Base-by-base conservation (phyloP, 2,888 invertebrate genomes). In the Ormyrus rosae region DNA sequence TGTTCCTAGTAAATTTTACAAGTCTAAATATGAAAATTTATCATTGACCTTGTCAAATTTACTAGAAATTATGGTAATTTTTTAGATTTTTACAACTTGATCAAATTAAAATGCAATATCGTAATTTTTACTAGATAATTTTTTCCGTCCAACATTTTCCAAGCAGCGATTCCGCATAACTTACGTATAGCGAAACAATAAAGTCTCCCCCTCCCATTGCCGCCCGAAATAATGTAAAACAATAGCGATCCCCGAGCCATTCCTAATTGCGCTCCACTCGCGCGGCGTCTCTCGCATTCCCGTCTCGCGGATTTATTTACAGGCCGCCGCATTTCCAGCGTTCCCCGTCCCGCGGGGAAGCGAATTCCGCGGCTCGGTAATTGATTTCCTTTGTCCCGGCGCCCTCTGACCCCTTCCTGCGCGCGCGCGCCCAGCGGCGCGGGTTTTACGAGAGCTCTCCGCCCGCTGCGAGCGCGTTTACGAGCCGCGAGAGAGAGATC, bases 301-400 rank as follows among this genome's bases (percentile, higher is more conserved):
- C 34, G 11, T 46, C 8, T 0, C 9, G 50, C 6, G 6, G 13
- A 63, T 63, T 9, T 63, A 34, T 34, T 6, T 65, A 46, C 9
- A 50, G 19, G 65, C 48, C 13, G 65, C 8, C 11, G 46, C 9
- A n/a, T n/a, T 6, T n/a, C 34, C 9, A 34, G 50, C 65, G 34
- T 67, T 50, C 11, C 13, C 48, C 8, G 60, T 8, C 5, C 50
- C 67, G 53, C 19, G 53, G 45, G 50, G 5, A 64, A 13, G n/a
- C 51, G 11, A 45, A 56, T 13, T 65, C 13, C 53, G n/a, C 63
- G 63, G n/a, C 9, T 11, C 45, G 51, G 50, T 67, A 75, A 75
- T 75, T 75, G 67, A 75, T 75, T 75, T 67, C 67, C 74, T 75
- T 75, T 75, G 73, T 74, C 64, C 48, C 7, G 6, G 6, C 48